A percentile compares a stretch with the other conserved stretches of the same genome.
These are phyloP conservation scores for Mastigias papua DNA, from an alignment of 30 jellyfish, hydroid and myxozoan species.

Conservation along the genomic window DNA sequence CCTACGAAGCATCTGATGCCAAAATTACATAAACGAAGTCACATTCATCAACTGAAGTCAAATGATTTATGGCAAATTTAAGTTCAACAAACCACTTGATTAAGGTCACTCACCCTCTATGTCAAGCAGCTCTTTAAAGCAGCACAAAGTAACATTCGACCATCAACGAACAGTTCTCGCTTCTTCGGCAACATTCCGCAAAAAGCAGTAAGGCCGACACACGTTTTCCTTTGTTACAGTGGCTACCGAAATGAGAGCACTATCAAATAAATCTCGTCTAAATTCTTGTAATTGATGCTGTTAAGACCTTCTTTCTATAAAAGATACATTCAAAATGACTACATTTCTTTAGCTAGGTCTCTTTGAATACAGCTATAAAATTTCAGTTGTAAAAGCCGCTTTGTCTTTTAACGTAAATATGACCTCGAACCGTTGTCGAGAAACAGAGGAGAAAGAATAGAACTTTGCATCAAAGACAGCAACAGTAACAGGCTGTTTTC, in stretches of 20 bases:
- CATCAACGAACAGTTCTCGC: background rate
- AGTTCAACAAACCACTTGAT: too few relatives aligned
- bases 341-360: constrained; percentile 23
- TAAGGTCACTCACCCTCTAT: too few relatives aligned
- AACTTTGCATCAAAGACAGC: constrained; percentile 21
- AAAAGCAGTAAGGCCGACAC: constrained; percentile 13
- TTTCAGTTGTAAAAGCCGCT: constrained; percentile 52
- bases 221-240: constrained; percentile 40
- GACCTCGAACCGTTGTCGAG: constrained; percentile 59
- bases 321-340: constrained; percentile 55
- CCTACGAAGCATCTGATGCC: too few relatives aligned
- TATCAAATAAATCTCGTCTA: constrained; percentile 40
- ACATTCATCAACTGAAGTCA: too few relatives aligned
- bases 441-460: constrained; percentile 18
- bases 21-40: too few relatives aligned
- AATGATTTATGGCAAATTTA: too few relatives aligned
- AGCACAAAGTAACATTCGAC: too few relatives aligned
- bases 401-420: constrained; percentile 47
- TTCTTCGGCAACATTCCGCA: constrained; percentile 15
- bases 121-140: too few relatives aligned
- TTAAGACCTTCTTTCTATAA: constrained; percentile 37
- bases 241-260: constrained; percentile 50
- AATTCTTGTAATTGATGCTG: constrained; percentile 34
- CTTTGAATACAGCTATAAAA: constrained; percentile 41
- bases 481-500: constrained; percentile 50